Conservation (phyloP, 1,140 invertebrate species). For the Megathymus violae region DNA sequence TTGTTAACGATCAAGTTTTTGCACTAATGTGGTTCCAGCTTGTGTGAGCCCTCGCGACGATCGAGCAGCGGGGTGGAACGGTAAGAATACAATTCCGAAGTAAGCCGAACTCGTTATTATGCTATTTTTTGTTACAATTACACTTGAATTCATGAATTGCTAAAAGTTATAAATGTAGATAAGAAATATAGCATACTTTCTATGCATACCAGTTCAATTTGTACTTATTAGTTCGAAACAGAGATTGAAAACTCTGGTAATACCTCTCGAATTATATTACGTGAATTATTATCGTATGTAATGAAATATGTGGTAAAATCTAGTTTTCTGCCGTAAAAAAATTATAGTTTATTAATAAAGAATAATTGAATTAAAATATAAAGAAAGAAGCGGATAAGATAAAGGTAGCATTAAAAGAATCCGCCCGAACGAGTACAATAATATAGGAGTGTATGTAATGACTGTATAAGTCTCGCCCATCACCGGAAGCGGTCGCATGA, state of each 20-base stretch:
- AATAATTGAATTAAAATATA: too few relatives aligned
- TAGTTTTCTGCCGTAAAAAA: too few relatives aligned
- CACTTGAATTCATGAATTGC: conserved; percentile 29
- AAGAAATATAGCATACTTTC: too few relatives aligned
- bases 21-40: conserved; percentile 14
- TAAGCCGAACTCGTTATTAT: conserved; percentile 9
- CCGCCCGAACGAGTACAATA: background rate
- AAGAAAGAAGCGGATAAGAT: too few relatives aligned
- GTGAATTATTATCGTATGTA: too few relatives aligned
- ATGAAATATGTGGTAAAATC: too few relatives aligned
- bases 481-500: conserved; percentile 58
- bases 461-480: conserved; percentile 64
- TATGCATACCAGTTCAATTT: background rate
- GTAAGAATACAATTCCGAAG: conserved; percentile 1
- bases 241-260: too few relatives aligned
- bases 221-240: too few relatives aligned
- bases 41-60: conserved; percentile 14
- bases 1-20: conserved; percentile 31
- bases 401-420: background rate
- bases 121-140: conserved; percentile 31
- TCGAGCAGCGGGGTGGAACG: conserved; percentile 10
- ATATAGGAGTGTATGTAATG: background rate
- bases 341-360: too few relatives aligned
- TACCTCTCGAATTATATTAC: too few relatives aligned
- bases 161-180: conserved; percentile 30